phyloP scores from a whole-genome alignment of 1,140 invertebrate species.

The Drosophila obscura region DNA sequence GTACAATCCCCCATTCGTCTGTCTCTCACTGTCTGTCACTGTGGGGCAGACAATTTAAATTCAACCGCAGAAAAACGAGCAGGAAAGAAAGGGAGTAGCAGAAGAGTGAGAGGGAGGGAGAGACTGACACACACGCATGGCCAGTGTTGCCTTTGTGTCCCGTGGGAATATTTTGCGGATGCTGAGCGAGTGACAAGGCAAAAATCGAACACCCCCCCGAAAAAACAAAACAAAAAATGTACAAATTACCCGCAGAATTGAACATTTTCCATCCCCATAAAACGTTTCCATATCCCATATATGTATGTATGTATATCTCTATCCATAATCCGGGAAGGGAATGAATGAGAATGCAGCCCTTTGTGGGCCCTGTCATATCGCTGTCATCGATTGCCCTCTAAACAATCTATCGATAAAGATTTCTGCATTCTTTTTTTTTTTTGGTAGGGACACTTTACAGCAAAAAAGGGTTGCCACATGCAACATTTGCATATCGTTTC shows the following conservation, averaged over 20 bases:
- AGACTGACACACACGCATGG: conserved; percentile 17
- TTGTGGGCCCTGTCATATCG: conserved; percentile 69
- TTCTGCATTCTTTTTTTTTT: conserved; percentile 19
- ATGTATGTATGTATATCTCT: conserved; percentile 19
- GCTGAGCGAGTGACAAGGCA: conserved; percentile 32
- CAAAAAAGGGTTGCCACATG: conserved; percentile 55
- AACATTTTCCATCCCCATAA: conserved; percentile 70
- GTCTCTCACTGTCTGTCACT: not conserved
- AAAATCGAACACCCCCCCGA: conserved; percentile 16
- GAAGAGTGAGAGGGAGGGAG: not conserved
- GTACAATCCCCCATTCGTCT: too few relatives aligned
- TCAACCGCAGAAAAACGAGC: conserved; percentile 73
- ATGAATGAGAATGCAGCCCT: conserved; percentile 13
- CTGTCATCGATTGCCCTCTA: conserved; percentile 65
- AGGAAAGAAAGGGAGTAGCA: not conserved
- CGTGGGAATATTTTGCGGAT: conserved; percentile 4
- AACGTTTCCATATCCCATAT: conserved; percentile 45
- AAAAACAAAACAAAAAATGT: conserved; percentile 32
- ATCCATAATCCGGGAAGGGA: conserved; percentile 24
- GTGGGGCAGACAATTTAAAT: conserved; percentile 71
- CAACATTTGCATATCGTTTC: conserved; percentile 79
- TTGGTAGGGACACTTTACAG: conserved; percentile 18
- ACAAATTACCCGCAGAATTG: conserved; percentile 81
- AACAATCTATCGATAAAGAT: conserved; percentile 60
- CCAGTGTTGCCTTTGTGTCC: conserved; percentile 46